Percentiles rank a stretch among this genome's conserved stretches.
phyloP scores from a whole-genome alignment of 2,797 vertebrate species.

The Menidia menidia region DNA sequence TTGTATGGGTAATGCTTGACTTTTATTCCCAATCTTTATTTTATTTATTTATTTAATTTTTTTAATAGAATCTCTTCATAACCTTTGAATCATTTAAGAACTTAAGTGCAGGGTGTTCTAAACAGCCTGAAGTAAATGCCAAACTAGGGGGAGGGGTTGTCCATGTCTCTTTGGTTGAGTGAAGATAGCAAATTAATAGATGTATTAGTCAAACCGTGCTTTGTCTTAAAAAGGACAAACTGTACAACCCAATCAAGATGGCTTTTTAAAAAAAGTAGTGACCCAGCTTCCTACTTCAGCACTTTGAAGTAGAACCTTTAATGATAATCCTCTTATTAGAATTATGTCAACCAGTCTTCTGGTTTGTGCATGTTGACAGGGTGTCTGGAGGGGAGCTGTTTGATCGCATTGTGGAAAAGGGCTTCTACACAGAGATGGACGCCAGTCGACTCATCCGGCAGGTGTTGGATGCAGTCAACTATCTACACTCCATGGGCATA shows the following conservation, averaged over 20 bases:
- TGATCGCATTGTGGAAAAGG: constrained; percentile 96
- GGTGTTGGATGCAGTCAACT: constrained; percentile 94
- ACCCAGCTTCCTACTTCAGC: background rate
- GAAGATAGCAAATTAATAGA: too few species aligned
- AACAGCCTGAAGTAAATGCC: too few species aligned
- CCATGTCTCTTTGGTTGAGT: too few species aligned
- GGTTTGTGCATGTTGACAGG: constrained; percentile 64
- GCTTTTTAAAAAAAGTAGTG: background rate
- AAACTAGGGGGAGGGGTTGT: too few species aligned
- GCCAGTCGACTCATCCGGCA: constrained; percentile 95
- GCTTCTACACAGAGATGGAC: constrained; percentile 97
- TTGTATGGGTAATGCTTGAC: too few species aligned
- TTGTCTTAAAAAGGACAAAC: too few species aligned
- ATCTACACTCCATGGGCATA: constrained; percentile 94
- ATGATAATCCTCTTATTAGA: background rate
- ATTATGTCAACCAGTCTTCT: constrained; percentile 4
- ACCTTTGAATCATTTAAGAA: background rate
- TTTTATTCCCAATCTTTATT: background rate
- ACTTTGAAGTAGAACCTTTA: too few species aligned
- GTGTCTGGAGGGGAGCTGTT: constrained; percentile 96
- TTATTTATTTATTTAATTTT: background rate
- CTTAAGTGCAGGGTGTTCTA: background rate
- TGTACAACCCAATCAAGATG: background rate
- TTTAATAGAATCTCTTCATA: background rate
- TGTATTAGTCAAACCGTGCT: too few species aligned